These are phyloP conservation scores for Julus scanicus DNA, from an alignment of 2,888 invertebrate genomes.

Conservation along the genomic window DNA sequence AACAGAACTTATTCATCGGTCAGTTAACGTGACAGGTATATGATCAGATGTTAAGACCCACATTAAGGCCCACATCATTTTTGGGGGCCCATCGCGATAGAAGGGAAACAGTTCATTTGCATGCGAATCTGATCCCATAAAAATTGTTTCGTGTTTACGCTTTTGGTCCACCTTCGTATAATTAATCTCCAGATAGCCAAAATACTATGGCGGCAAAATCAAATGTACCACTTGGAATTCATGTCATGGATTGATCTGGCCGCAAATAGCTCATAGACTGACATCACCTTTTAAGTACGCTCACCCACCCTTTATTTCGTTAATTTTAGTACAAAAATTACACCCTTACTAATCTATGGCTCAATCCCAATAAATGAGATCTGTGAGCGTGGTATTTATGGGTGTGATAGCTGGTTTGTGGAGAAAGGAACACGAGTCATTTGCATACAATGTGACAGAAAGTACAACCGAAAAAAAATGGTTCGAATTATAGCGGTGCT, in stretches of 20 bases:
- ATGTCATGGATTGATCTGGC: neutral
- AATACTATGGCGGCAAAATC: neutral
- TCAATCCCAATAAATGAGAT: neutral
- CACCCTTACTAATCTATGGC: neutral
- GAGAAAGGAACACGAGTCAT: neutral
- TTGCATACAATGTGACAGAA: neutral
- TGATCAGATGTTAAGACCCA: neutral
- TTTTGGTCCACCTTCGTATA: neutral
- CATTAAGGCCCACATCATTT: constrained; percentile 17
- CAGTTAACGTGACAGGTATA: constrained; percentile 3
- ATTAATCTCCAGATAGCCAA: constrained; percentile 14
- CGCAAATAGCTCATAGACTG: neutral
- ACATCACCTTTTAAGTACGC: neutral
- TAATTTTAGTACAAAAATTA: neutral
- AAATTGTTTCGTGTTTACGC: constrained; percentile 24
- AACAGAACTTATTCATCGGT: neutral
- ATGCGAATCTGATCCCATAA: constrained; percentile 36
- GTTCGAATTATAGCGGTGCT: constrained; percentile 2
- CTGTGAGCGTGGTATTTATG: neutral
- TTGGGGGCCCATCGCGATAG: neutral
- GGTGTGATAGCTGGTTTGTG: neutral
- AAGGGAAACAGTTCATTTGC: neutral
- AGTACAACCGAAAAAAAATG: neutral
- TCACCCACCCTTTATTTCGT: neutral
- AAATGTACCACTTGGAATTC: neutral